Base-by-base conservation (phyloP, 2,797 vertebrate species). In the Tamandua tetradactyla region DNA sequence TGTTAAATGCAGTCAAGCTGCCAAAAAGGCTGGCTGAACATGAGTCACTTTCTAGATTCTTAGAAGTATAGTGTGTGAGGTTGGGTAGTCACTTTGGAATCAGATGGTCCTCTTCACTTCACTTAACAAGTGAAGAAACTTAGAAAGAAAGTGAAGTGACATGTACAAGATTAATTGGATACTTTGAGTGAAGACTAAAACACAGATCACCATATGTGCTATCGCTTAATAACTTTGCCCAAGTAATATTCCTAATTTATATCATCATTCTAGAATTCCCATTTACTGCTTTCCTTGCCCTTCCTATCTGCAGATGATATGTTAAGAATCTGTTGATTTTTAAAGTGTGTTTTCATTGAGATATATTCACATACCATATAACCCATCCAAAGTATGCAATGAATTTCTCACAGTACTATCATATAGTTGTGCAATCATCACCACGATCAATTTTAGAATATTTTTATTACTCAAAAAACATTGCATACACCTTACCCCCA, bases 1-100 rank as follows among this genome's bases (percentile, higher is more conserved):
- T 89, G 79, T 79, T 82, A 64, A 94, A 95, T 76, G 69, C 71
- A 89, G 23, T 79, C 59, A 93, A 55, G 71, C 32, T 94, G 32
- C 83, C 82, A 59, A 86, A 83, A 74, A 75, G 49, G 2, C 87
- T 96, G 86, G 83, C 89, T 22, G 30, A 64, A 32, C 23, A 17
- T 88, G 72, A 66, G 22, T 47, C 32, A 88, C 22, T 59, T 94
- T 85, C 85, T 66, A 13, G 89, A 91, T 75, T 95, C 30, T 76
- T 64, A 44, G 42, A 78, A 87, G 20, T 32, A 40, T 12, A 75
- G 81, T 18, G 20, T 20, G 64, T 10, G 25, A 66, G 57, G 49
- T 30, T 5, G 42, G 66, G 49, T 7, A 44, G 4, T 40, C 80
- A 32, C 32, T 61, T 69, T 3, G 59, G 32, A 10, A 62, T 68